Conservation (phyloP, 2,113 vertebrate species). For the Tor tambroides region DNA sequence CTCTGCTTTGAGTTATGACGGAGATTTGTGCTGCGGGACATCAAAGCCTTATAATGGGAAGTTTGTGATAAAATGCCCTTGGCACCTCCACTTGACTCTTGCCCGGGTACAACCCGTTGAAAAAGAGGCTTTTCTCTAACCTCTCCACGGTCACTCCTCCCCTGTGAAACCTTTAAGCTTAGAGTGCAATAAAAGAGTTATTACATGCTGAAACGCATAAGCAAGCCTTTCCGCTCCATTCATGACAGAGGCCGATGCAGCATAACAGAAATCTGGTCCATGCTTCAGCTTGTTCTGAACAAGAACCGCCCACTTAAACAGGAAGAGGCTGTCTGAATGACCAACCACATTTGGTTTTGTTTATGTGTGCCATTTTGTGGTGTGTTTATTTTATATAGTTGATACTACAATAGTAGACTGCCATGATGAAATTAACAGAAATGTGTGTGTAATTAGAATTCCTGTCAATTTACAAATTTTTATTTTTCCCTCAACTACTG, state of each 20-base stretch:
- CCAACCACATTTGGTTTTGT: no score
- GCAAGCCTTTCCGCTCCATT: not conserved
- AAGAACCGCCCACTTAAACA: no score
- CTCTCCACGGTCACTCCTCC: conserved; percentile 13
- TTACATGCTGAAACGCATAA: conserved; percentile 44
- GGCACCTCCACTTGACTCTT: conserved; percentile 37
- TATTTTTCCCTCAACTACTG: no score
- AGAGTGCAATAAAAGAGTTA: conserved; percentile 26
- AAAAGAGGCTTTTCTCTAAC: conserved; percentile 38
- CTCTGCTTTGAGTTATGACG: conserved; percentile 48
- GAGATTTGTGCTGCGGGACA: conserved; percentile 49
- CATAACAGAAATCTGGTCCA: no score
- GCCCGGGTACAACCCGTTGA: conserved; percentile 7
- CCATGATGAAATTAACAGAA: no score
- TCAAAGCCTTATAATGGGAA: conserved; percentile 49
- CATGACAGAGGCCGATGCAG: not conserved
- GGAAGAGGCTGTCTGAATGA: no score
- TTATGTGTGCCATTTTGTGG: no score
- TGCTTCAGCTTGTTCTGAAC: no score
- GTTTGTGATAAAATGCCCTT: conserved; percentile 53
- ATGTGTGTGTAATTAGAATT: no score
- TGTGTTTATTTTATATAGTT: no score
- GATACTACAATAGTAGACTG: no score
- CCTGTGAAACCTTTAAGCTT: conserved; percentile 39
- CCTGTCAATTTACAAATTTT: no score